Conservation (phyloP, 2,888 invertebrate species). For the Ophioninae sp. region DNA sequence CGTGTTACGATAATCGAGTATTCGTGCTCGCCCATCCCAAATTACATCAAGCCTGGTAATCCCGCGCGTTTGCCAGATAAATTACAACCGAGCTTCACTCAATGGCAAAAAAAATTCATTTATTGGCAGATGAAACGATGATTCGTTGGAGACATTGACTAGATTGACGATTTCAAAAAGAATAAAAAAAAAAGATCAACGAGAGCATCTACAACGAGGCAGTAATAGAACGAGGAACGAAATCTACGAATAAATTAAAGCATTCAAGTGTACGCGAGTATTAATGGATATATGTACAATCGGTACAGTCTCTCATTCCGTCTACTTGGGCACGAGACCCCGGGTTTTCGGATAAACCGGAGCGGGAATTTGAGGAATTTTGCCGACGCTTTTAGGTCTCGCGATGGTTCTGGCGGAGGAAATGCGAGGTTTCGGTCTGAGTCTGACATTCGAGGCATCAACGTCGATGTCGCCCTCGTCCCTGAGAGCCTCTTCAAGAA, state of each 20-base stretch:
- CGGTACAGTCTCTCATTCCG: slow-evolving; percentile 16
- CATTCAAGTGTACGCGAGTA: slow-evolving; percentile 30
- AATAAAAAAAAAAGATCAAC: slow-evolving; percentile 24
- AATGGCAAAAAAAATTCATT: slow-evolving; percentile 52
- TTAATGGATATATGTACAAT: slow-evolving; percentile 42
- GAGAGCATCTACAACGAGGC: slow-evolving; percentile 33
- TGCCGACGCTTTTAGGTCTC: slow-evolving; percentile 78
- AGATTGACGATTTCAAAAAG: slow-evolving; percentile 33
- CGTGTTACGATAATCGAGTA: not conserved
- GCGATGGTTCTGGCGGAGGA: slow-evolving; percentile 74
- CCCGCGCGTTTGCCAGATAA: not conserved
- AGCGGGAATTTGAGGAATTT: slow-evolving; percentile 77
- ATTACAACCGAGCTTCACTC: not conserved
- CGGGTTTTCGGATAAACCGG: slow-evolving; percentile 80
- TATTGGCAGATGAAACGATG: slow-evolving; percentile 46
- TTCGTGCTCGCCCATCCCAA: not conserved
- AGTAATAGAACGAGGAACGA: slow-evolving; percentile 20
- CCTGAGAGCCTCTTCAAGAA: slow-evolving; percentile 78
- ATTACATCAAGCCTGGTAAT: not conserved
- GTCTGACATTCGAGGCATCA: slow-evolving; percentile 76
- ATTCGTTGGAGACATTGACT: slow-evolving; percentile 60
- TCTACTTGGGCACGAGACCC: slow-evolving; percentile 78
- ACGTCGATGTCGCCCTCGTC: slow-evolving; percentile 80
- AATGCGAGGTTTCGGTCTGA: slow-evolving; percentile 73
- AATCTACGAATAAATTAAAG: slow-evolving; percentile 48